phyloP scores from a whole-genome alignment of 2,113 vertebrate species.

The Amphiprion ocellaris region DNA sequence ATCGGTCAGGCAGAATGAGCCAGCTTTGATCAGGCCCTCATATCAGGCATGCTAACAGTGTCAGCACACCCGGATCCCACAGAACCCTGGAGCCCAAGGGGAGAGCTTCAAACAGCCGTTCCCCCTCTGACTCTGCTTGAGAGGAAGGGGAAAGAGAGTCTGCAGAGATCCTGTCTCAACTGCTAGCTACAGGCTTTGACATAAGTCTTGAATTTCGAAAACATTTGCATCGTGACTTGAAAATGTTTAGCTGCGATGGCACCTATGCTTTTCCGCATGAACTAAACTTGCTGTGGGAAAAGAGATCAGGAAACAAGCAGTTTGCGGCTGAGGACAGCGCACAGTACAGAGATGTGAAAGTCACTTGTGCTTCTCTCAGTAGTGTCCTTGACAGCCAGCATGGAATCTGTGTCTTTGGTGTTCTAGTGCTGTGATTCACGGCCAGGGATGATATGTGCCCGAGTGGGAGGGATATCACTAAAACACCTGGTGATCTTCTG shows the following conservation, averaged over 20 bases:
- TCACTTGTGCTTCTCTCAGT: slow-evolving; percentile 17
- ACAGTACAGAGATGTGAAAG: slow-evolving; percentile 23
- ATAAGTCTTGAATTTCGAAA: slow-evolving; percentile 17
- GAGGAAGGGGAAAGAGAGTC: slow-evolving; percentile 46
- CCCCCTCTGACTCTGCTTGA: slow-evolving; percentile 56
- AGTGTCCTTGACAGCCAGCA: slow-evolving; percentile 33
- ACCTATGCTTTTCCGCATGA: slow-evolving; percentile 24
- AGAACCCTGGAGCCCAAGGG: slow-evolving; percentile 76
- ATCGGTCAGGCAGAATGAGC: slow-evolving; percentile 85
- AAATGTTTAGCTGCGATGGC: slow-evolving; percentile 18
- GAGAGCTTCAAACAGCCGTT: slow-evolving; percentile 75
- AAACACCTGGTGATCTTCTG: slow-evolving; percentile 30
- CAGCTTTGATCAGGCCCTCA: slow-evolving; percentile 87
- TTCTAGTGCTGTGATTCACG: slow-evolving; percentile 41
- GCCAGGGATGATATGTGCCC: slow-evolving; percentile 40
- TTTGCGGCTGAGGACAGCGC: slow-evolving; percentile 1
- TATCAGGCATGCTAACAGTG: slow-evolving; percentile 84
- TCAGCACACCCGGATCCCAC: slow-evolving; percentile 83
- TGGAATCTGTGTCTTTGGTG: slow-evolving; percentile 38
- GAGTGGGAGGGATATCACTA: slow-evolving; percentile 40
- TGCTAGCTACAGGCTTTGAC: slow-evolving; percentile 18
- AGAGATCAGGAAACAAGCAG: slow-evolving; percentile 23
- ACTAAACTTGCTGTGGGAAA: slow-evolving; percentile 28
- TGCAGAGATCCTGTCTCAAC: slow-evolving; percentile 42
- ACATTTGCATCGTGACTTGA: slow-evolving; percentile 21